Conservation (phyloP, 2,888 invertebrate genomes). For the Phaonia tiefii region DNA sequence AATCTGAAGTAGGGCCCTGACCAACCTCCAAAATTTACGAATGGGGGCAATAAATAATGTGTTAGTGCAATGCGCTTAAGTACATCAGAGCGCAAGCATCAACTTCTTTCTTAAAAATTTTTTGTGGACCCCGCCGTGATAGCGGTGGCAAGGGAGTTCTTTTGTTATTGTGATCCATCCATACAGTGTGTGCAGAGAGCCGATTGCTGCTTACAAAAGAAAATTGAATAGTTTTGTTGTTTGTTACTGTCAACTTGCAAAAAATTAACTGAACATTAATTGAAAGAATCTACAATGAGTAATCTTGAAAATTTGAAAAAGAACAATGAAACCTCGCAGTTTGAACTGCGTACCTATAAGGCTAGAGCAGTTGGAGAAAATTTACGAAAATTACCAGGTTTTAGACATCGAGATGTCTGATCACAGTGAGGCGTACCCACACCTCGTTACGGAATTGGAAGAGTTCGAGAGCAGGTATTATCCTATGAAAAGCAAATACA, state of each 20-base stretch:
- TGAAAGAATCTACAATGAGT: conserved; percentile 38
- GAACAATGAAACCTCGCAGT: conserved; percentile 17
- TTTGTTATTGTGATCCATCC: conserved; percentile 3
- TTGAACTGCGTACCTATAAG: conserved; percentile 32
- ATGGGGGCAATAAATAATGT: too few relatives aligned
- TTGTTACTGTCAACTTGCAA: background rate
- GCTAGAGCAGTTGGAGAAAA: conserved; percentile 32
- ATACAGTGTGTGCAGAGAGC: background rate
- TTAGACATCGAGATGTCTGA: conserved; percentile 31
- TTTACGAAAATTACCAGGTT: too few relatives aligned
- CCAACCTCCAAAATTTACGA: too few relatives aligned
- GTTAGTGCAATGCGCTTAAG: too few relatives aligned
- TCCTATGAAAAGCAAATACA: conserved; percentile 25
- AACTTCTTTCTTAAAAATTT: background rate
- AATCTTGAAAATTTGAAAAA: conserved; percentile 11
- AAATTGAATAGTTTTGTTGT: conserved; percentile 3
- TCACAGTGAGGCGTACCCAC: background rate
- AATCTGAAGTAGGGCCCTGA: too few relatives aligned
- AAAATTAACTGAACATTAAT: background rate
- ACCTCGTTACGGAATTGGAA: conserved; percentile 29
- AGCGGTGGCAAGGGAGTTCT: background rate
- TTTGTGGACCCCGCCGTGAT: conserved; percentile 50
- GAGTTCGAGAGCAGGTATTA: conserved; percentile 42
- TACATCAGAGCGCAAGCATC: background rate
- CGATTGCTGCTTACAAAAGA: background rate